A percentile compares a stretch with the other conserved stretches of the same genome.
These are phyloP conservation scores for Balanococcus diminutus DNA, from an alignment of 2,888 invertebrate genomes.

Conservation along the genomic window DNA sequence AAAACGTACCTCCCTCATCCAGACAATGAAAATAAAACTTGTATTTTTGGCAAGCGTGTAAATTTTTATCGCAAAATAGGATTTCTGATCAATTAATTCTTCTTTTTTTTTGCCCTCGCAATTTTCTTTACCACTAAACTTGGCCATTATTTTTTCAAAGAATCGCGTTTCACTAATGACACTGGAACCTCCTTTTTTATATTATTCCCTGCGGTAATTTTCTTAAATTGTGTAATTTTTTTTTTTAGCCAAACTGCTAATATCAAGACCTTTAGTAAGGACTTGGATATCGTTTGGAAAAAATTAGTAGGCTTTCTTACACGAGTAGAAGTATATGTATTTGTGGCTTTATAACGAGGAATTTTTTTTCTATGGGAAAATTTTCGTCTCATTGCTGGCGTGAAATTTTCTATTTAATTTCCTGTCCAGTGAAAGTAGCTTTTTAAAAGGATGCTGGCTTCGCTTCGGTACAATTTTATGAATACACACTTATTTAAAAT, in stretches of 20 bases:
- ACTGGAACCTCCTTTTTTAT: background rate
- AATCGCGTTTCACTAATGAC: constrained; percentile 4
- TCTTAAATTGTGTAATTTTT: background rate
- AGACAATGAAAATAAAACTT: background rate
- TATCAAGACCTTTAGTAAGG: no score
- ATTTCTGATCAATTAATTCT: constrained; percentile 25
- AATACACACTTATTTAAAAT: no score
- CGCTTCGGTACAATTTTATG: no score
- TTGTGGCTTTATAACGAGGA: no score
- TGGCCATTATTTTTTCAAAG: constrained; percentile 23
- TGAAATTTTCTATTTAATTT: no score
- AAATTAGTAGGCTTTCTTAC: background rate
- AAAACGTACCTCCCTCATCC: background rate
- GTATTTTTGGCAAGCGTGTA: constrained; percentile 20
- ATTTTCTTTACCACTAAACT: background rate
- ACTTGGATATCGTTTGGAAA: background rate
- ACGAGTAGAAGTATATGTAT: background rate
- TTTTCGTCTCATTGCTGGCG: no score
- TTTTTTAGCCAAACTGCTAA: background rate
- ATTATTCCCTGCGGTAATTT: constrained; percentile 2
- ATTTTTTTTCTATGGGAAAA: no score
- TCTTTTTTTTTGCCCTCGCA: constrained; percentile 7
- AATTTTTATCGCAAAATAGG: constrained; percentile 17
- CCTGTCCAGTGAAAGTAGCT: no score
- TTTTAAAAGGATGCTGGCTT: no score